Evolutionary conservation across 2,797 vertebrate genomes (phyloP).

Genomic region (Cossypha niveicapilla): DNA sequence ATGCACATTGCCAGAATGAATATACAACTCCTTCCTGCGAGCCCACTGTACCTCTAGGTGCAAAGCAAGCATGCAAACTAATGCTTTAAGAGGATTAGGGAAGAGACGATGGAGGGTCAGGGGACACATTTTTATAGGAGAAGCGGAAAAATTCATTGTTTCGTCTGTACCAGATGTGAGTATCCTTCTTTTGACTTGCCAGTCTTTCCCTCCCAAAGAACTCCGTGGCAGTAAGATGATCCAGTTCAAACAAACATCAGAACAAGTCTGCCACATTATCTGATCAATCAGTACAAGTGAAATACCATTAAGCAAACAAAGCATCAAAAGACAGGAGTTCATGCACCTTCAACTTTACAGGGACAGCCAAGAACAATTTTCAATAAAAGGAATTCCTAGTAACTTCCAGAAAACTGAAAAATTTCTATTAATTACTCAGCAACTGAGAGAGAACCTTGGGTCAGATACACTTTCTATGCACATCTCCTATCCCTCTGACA

Average conservation of each 20-base stretch:
- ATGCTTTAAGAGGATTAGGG: not conserved
- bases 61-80: not conserved
- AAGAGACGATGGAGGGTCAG: not conserved
- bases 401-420: not conserved
- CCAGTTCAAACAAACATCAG: not conserved
- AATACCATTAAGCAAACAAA: not conserved
- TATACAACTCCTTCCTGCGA: not conserved
- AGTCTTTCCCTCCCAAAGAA: not conserved
- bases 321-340: not conserved
- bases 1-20: not conserved
- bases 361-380: not conserved
- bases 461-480: not conserved
- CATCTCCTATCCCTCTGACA: not conserved
- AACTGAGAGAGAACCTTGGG: not conserved
- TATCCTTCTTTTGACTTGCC: not conserved
- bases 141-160: not conserved
- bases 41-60: not conserved
- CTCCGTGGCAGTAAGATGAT: not conserved
- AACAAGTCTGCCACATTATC: not conserved
- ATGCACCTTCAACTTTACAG: not conserved
- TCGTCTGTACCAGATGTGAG: not conserved
- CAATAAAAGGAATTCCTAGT: not conserved
- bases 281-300: not conserved
- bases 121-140: not conserved
- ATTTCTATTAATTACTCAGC: not conserved